Evolutionary conservation across 2,888 invertebrate genomes (phyloP).

Genomic region (Leuctra nigra): DNA sequence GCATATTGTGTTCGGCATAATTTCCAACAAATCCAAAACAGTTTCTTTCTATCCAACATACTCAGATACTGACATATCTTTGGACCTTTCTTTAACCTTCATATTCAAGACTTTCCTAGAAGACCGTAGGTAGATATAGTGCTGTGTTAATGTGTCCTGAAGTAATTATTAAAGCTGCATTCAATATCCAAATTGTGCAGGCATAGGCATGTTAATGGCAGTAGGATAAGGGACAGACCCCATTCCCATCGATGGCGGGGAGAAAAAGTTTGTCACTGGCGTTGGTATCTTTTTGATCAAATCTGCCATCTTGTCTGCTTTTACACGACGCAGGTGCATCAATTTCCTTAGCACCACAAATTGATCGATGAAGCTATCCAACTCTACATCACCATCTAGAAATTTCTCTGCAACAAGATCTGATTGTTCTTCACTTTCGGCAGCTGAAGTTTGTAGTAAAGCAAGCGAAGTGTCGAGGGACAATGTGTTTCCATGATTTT

Average conservation of each 20-base stretch:
- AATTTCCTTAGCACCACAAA: conserved; percentile 69
- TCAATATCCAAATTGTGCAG: conserved; percentile 35
- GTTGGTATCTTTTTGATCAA: conserved; percentile 37
- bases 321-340: conserved; percentile 79
- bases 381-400: conserved; percentile 59
- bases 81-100: too few relatives aligned
- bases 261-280: conserved; percentile 32
- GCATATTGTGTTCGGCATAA: too few relatives aligned
- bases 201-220: conserved; percentile 72
- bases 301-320: conserved; percentile 82
- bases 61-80: too few relatives aligned
- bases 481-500: conserved; percentile 60
- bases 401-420: conserved; percentile 79
- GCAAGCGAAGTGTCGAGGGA: conserved; percentile 83
- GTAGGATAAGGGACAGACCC: conserved; percentile 58
- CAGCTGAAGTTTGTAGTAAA: conserved; percentile 82
- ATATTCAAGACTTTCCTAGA: too few relatives aligned
- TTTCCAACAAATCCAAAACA: too few relatives aligned
- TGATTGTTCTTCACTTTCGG: conserved; percentile 89
- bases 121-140: too few relatives aligned
- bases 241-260: conserved; percentile 38
- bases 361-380: conserved; percentile 78
- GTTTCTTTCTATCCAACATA: too few relatives aligned
- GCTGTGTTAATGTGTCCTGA: too few relatives aligned
- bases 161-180: too few relatives aligned